Conservation (phyloP, 2,888 invertebrate genomes). For the Drosophila parthenogenetica region DNA sequence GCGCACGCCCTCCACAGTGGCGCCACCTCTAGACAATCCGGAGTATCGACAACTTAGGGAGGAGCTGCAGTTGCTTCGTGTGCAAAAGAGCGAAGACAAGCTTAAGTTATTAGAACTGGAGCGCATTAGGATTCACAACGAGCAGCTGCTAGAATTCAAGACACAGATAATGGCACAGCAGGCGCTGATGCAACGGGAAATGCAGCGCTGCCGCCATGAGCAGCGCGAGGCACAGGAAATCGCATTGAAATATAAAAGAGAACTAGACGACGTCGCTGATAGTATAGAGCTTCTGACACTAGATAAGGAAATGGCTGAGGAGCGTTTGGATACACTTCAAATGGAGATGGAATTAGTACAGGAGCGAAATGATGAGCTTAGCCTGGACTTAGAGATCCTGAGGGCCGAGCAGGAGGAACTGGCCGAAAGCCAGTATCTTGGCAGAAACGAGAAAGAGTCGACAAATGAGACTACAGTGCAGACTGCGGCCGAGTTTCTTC, state of each 20-base stretch:
- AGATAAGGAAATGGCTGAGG: slow-evolving; percentile 99
- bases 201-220: slow-evolving; percentile 94
- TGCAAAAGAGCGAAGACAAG: slow-evolving; percentile 95
- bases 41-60: slow-evolving; percentile 86
- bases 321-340: slow-evolving; percentile 92
- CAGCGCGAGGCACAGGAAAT: slow-evolving; percentile 94
- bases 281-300: slow-evolving; percentile 98
- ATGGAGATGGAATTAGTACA: slow-evolving; percentile 94
- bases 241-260: slow-evolving; percentile 93
- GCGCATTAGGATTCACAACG: slow-evolving; percentile 93
- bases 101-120: slow-evolving; percentile 96
- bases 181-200: slow-evolving; percentile 93
- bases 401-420: slow-evolving; percentile 90
- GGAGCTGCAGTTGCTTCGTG: slow-evolving; percentile 94
- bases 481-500: slow-evolving; percentile 87
- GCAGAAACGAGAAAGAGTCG: slow-evolving; percentile 66
- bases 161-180: slow-evolving; percentile 96
- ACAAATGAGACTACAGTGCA: slow-evolving; percentile 81
- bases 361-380: slow-evolving; percentile 96
- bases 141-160: slow-evolving; percentile 97
- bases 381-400: slow-evolving; percentile 93
- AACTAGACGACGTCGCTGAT: slow-evolving; percentile 96
- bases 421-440: slow-evolving; percentile 23
- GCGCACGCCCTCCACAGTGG: slow-evolving; percentile 86
- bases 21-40: slow-evolving; percentile 52